Conservation (phyloP, 92 coral and sea anemone species). For the Montipora capitata region DNA sequence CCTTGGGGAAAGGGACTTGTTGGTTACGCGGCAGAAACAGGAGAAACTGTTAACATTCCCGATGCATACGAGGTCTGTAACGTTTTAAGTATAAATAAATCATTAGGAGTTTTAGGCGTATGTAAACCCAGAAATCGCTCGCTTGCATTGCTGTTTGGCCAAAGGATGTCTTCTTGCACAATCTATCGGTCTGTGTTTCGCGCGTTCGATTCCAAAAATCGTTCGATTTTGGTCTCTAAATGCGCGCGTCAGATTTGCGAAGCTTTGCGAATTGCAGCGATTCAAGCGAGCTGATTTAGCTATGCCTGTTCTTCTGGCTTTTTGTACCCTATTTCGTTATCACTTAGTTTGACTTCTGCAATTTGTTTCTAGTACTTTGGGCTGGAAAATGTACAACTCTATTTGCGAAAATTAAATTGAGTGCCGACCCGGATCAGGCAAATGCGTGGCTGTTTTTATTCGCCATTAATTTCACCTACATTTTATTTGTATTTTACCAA, state of each 20-base stretch:
- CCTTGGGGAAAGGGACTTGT: conserved; percentile 99
- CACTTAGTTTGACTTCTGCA: conserved; percentile 27
- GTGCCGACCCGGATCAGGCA: conserved; percentile 31
- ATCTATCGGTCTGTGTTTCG: conserved; percentile 5
- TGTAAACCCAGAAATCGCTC: conserved; percentile 80
- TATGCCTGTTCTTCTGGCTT: conserved; percentile 1
- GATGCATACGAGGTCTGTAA: conserved; percentile 99
- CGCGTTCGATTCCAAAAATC: conserved; percentile 12
- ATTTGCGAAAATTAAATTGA: conserved; percentile 57
- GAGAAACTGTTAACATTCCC: conserved; percentile 98
- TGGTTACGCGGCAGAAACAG: conserved; percentile 99
- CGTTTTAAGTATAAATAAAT: conserved; percentile 87
- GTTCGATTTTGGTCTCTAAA: conserved; percentile 17
- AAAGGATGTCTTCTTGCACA: conserved; percentile 44
- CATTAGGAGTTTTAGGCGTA: conserved; percentile 91
- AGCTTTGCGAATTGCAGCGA: conserved; percentile 7
- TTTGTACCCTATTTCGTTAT: neutral
- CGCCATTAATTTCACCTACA: conserved; percentile 42
- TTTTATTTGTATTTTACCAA: conserved; percentile 61
- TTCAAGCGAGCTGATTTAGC: conserved; percentile 36
- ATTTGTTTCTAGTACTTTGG: conserved; percentile 15
- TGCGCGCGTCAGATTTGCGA: conserved; percentile 17
- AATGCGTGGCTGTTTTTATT: conserved; percentile 49
- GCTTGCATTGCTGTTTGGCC: conserved; percentile 63
- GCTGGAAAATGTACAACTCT: conserved; percentile 3